A percentile compares a stretch with the other conserved stretches of the same genome.
phyloP scores from a whole-genome alignment of 92 coral and sea anemone species.

The Parazoanthus darwini region DNA sequence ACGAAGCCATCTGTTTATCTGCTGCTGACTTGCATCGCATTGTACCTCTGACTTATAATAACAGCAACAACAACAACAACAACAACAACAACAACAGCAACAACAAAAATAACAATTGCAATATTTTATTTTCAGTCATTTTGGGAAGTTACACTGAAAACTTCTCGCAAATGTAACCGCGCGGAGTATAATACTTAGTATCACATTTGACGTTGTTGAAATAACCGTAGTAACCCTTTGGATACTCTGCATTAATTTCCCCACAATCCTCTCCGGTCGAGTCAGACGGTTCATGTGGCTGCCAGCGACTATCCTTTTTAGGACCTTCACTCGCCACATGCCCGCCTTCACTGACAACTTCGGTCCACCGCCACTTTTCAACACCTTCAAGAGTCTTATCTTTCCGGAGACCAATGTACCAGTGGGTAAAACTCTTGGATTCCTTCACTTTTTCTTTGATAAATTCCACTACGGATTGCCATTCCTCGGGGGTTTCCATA shows the following conservation, averaged over 20 bases:
- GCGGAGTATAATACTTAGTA: not conserved
- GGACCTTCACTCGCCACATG: no score
- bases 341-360: not conserved
- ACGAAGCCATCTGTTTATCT: no score
- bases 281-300: constrained; percentile 9
- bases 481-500: constrained; percentile 22
- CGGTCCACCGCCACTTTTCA: constrained; percentile 7
- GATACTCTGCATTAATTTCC: constrained; percentile 28
- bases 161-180: constrained; percentile 28
- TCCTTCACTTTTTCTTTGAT: not conserved
- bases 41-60: no score
- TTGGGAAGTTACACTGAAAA: no score
- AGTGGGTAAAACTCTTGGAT: constrained; percentile 16
- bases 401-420: constrained; percentile 36
- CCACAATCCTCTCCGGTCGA: constrained; percentile 16
- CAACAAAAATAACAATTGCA: no score
- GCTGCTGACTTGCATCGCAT: no score
- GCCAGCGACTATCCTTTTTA: constrained; percentile 19
- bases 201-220: constrained; percentile 26
- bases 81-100: no score
- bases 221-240: constrained; percentile 17
- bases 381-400: no score
- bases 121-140: no score
- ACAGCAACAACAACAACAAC: no score
- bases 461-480: not conserved